A percentile compares a stretch with the other conserved stretches of the same genome.
These are phyloP conservation scores for Scaptomyza pallida DNA, from an alignment of 1,140 invertebrate species.

Conservation along the genomic window DNA sequence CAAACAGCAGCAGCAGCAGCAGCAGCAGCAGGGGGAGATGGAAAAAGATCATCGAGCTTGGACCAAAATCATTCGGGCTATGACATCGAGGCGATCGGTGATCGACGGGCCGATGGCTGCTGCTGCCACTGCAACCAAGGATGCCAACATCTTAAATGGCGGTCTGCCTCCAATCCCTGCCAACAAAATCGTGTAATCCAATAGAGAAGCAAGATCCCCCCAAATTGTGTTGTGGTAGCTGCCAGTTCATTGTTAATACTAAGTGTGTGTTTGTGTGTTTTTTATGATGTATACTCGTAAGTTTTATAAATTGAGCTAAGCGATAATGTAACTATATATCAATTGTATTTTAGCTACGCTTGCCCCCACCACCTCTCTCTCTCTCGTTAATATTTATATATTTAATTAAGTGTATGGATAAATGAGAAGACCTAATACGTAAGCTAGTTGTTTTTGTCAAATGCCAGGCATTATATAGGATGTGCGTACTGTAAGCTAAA, in stretches of 20 bases:
- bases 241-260: constrained; percentile 18
- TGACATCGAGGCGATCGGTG: constrained; percentile 58
- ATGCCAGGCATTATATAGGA: constrained; percentile 3
- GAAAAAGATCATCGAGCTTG: not conserved
- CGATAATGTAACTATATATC: constrained; percentile 5
- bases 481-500: not conserved
- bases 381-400: not conserved
- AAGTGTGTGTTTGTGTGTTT: constrained; percentile 2
- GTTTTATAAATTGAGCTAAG: constrained; percentile 12
- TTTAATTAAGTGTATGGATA: constrained; percentile 8
- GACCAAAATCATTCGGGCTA: constrained; percentile 3
- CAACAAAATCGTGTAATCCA: constrained; percentile 23
- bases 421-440: not conserved
- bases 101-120: no score
- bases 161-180: constrained; percentile 13
- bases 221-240: constrained; percentile 12
- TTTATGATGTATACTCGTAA: constrained; percentile 24
- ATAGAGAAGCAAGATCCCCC: constrained; percentile 6
- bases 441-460: constrained; percentile 18
- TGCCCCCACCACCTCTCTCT: constrained; percentile 1
- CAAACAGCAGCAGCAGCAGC: not conserved
- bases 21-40: not conserved
- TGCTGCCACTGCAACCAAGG: constrained; percentile 26
- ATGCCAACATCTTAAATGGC: constrained; percentile 29
- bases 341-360: constrained; percentile 1